Evolutionary conservation across 2,888 invertebrate species (phyloP), one percentile per base, ranked within the genome.

Genomic region (Oscheius sp.): DNA sequence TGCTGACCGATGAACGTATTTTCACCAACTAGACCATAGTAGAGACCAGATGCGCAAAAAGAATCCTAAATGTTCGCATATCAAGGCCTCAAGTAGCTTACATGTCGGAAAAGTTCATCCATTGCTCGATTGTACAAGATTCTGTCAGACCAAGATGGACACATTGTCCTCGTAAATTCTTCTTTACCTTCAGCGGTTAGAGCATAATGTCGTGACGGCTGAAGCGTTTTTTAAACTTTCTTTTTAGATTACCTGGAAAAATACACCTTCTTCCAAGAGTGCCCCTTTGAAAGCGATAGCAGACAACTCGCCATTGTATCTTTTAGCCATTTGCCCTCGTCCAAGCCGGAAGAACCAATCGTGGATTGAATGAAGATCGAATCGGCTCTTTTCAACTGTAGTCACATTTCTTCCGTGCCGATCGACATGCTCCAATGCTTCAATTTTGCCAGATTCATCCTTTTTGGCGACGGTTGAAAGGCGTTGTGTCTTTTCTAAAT

Each of bases 341-440:
- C 80, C 80, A 45, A 80, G 66, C 31, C 75, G 68, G 74, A 82
- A 82, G 70, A 82, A 78, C 80, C 80, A 82, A 55, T 82, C 80
- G 52, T 82, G 82, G 48, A 82, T 78, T 20, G 80, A 76, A 33
- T 78, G 79, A 45, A 80, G 65, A 61, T 80, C 82, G 65, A 82
- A 82, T 23, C 79, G 74, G 15, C 69, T 71, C 61, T 76, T 65
- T 57, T 80, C 78, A 8, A 82, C 79, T 8, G 80, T 79, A 8
- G 80, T 79, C 20, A 76, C 74, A 33, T 69, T 66, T 48, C 76
- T 64, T 57, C 81, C 79, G 45, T 81, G 78, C 31, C 79, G 53
- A 63, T 81, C 81, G 6, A 74, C 67, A 42, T 81, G 81, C 65
- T 79, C 81, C 31, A 81, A 72, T 20, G 78, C 70, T 37, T 78